Evolutionary conservation across 2,888 invertebrate species (phyloP), one percentile per base, ranked within the genome.

Genomic region (Magallana nippona): DNA sequence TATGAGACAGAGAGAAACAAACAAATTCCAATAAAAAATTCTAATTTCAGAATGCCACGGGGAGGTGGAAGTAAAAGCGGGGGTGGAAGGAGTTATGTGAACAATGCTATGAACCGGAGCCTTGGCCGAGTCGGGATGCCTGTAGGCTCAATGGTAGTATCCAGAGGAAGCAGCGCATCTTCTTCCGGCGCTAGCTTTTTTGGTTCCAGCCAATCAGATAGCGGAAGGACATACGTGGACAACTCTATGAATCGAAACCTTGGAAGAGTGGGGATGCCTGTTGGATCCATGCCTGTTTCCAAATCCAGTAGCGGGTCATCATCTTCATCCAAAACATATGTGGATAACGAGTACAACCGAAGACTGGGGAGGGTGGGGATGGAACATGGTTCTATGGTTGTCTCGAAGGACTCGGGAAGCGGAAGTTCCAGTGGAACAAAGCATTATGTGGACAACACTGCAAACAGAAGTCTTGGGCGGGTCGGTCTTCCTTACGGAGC

Each of bases 401-500:
- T 77, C 1, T 83, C 83, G 8, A 44, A 10, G 19, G 17, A 22
- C 55, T 77, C 32, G 13, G 80, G 32, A n/a, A 2, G 2, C 17
- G 44, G 10, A n/a, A 32, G 13, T 55, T 55, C 56, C 10, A 44
- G 71, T 17, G 57, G 78, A 57, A 44, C 79, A 2, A 81, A 57
- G 58, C 19, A 55, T 3, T 88, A 88, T 62, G 83, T 81, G 15
- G 84, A 88, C 32, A 88, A 88, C 57, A 17, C 83, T 11, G 22
- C 55, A 8, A 88, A 88, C 80, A 78, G 85, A 19, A 78, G 63
- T 60, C 55, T 86, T n/a, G 84, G 82, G 17, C 77, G 88, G 15
- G 86, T 86, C 1, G 86, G 88, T 5, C 86, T 86, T 79, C 78
- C 81, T 11, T 27, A 84, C 19, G 87, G 87, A 17, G 82, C 83